Evolutionary conservation across 1,140 invertebrate genomes (phyloP).

Genomic region (Trypoxylus dichotomus): DNA sequence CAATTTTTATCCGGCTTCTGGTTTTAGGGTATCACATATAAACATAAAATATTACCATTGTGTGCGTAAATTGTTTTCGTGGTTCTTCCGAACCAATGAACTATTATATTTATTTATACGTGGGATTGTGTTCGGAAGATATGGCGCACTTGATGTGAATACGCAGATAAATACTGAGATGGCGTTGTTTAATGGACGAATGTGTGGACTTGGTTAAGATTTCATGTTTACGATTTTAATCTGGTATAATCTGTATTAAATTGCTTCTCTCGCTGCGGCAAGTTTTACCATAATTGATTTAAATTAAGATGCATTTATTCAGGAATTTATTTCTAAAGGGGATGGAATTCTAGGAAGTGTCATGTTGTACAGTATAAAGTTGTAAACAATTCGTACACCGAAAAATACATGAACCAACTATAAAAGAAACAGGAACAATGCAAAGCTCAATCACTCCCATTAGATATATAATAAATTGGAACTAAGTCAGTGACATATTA

Average conservation of each 20-base stretch:
- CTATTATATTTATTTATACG: constrained; percentile 13
- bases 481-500: too few species aligned
- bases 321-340: too few species aligned
- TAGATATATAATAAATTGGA: too few species aligned
- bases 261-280: background rate
- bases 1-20: constrained; percentile 25
- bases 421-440: too few species aligned
- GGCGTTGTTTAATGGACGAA: background rate
- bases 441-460: too few species aligned
- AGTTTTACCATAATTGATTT: background rate
- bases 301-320: background rate
- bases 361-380: too few species aligned
- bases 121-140: constrained; percentile 2
- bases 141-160: constrained; percentile 15
- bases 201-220: background rate
- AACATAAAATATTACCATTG: constrained; percentile 26
- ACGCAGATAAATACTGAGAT: background rate
- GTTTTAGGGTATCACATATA: constrained; percentile 16
- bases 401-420: too few species aligned
- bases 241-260: background rate
- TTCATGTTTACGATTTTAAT: background rate
- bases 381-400: too few species aligned
- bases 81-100: constrained; percentile 15
- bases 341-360: too few species aligned
- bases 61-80: constrained; percentile 25